phyloP scores from a whole-genome alignment of 2,797 vertebrate genomes.

The Nothura maculosa region DNA sequence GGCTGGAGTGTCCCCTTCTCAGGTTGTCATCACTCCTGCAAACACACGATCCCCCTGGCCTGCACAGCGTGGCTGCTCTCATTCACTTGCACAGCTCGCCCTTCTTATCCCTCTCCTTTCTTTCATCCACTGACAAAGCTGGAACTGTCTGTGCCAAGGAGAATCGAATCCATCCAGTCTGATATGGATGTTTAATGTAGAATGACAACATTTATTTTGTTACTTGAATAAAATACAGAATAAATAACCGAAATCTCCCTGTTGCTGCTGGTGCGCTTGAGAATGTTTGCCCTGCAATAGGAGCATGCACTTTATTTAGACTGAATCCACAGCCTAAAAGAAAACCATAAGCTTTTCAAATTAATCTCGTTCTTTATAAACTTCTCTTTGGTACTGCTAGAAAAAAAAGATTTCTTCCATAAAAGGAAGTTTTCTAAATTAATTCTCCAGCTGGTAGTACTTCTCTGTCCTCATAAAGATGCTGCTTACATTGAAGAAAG shows the following conservation, averaged over 20 bases:
- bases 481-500: slow-evolving; percentile 55
- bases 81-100: neutral
- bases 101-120: neutral
- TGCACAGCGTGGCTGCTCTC: neutral
- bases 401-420: slow-evolving; percentile 64
- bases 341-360: slow-evolving; percentile 71
- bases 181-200: slow-evolving; percentile 15
- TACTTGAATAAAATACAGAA: slow-evolving; percentile 38
- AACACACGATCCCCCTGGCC: neutral
- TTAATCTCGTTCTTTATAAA: slow-evolving; percentile 56
- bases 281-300: slow-evolving; percentile 33
- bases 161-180: neutral
- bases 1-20: neutral
- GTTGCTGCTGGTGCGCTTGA: slow-evolving; percentile 44
- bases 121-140: neutral
- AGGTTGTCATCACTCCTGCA: accelerated
- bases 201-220: slow-evolving; percentile 59
- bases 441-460: slow-evolving; percentile 69
- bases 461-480: slow-evolving; percentile 43
- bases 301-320: slow-evolving; percentile 67
- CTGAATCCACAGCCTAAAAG: slow-evolving; percentile 31
- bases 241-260: slow-evolving; percentile 53
- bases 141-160: neutral
- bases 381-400: slow-evolving; percentile 44
- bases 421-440: slow-evolving; percentile 69